These are phyloP conservation scores for Pelobates cultripes DNA, from an alignment of 2,797 vertebrate genomes.

Conservation along the genomic window DNA sequence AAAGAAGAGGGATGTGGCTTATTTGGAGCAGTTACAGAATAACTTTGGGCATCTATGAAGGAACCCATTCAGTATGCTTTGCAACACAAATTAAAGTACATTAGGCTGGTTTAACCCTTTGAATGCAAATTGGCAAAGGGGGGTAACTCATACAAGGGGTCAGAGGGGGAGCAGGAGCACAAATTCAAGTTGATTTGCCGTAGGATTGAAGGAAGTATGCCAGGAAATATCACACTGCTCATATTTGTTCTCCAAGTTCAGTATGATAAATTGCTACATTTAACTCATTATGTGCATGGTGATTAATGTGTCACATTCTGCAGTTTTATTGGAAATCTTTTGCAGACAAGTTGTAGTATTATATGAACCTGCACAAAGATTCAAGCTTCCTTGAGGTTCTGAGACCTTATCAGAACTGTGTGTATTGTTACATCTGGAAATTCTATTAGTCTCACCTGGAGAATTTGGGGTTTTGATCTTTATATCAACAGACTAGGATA, in stretches of 20 bases:
- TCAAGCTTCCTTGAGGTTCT: too few species aligned
- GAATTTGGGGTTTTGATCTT: too few species aligned
- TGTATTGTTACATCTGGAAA: too few species aligned
- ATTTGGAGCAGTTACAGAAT: background rate
- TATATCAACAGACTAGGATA: too few species aligned
- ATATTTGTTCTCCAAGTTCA: conserved; percentile 19
- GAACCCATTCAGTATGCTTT: conserved; percentile 19
- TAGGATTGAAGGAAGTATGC: conserved; percentile 35
- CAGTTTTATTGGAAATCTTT: background rate
- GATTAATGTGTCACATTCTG: conserved; percentile 15
- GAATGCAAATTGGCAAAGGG: background rate
- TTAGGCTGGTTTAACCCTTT: conserved; percentile 19
- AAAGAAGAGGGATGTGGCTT: conserved; percentile 9
- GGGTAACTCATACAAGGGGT: background rate
- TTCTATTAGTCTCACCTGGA: too few species aligned
- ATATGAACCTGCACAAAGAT: too few species aligned
- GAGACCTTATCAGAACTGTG: too few species aligned
- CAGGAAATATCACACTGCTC: conserved; percentile 46
- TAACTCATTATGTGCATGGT: conserved; percentile 19
- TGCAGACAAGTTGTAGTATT: too few species aligned
- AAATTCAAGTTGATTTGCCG: conserved; percentile 18
- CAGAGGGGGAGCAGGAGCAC: background rate
- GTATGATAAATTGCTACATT: conserved; percentile 21
- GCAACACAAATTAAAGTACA: background rate
- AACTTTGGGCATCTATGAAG: conserved; percentile 21